Percentiles rank a stretch among this genome's conserved stretches.
phyloP scores from a whole-genome alignment of 2,888 invertebrate species.

The Harpalus rufipes region DNA sequence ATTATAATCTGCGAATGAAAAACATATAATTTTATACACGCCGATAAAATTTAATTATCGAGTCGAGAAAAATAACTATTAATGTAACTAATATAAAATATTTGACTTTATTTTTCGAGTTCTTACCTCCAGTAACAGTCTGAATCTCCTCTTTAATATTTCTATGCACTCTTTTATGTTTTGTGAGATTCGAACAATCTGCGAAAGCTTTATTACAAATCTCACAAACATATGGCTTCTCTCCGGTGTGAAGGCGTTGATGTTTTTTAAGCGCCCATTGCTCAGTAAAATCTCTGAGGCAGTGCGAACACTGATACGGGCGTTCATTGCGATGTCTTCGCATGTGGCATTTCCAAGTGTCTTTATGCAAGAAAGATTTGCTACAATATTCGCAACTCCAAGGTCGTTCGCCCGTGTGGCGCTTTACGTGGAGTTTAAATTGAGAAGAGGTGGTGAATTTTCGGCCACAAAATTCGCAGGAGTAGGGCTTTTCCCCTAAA shows the following conservation, averaged over 20 bases:
- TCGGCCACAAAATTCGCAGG: slow-evolving; percentile 83
- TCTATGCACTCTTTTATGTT: slow-evolving; percentile 79
- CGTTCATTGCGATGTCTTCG: slow-evolving; percentile 83
- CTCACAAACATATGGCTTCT: slow-evolving; percentile 85
- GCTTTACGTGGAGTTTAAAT: slow-evolving; percentile 83
- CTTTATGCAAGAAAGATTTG: slow-evolving; percentile 81
- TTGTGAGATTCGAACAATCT: slow-evolving; percentile 87
- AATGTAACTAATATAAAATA: background rate
- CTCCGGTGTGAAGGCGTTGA: slow-evolving; percentile 82
- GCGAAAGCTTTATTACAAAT: slow-evolving; percentile 87
- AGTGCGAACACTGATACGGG: slow-evolving; percentile 81
- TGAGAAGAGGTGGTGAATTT: slow-evolving; percentile 88
- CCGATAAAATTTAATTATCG: no score
- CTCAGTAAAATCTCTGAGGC: slow-evolving; percentile 82
- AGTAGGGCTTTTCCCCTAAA: slow-evolving; percentile 86
- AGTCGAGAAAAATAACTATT: background rate
- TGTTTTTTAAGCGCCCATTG: slow-evolving; percentile 84
- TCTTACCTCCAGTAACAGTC: slow-evolving; percentile 11
- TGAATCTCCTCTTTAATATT: slow-evolving; percentile 60
- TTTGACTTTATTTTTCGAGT: background rate
- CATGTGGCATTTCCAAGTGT: slow-evolving; percentile 83
- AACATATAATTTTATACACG: no score
- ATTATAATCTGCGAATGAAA: no score
- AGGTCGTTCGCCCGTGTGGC: slow-evolving; percentile 81
- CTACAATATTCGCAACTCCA: slow-evolving; percentile 81